Conservation (phyloP, 2,888 invertebrate species). For the Ochropleura leucogaster region DNA sequence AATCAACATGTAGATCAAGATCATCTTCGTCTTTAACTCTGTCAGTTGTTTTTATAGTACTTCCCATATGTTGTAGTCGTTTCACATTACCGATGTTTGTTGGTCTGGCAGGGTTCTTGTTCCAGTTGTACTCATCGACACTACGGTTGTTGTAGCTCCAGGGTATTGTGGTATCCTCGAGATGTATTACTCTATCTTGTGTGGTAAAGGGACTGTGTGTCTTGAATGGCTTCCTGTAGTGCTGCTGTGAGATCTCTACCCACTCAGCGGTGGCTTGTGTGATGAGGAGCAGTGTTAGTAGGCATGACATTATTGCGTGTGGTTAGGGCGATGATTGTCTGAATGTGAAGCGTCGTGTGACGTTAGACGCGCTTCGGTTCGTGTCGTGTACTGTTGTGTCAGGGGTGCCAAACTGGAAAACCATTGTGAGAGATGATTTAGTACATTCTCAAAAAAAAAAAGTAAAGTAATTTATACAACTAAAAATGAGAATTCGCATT, state of each 20-base stretch:
- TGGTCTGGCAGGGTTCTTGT: conserved; percentile 25
- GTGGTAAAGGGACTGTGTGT: conserved; percentile 48
- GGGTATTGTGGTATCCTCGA: conserved; percentile 48
- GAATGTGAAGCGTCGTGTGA: conserved; percentile 75
- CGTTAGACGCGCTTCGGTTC: conserved; percentile 58
- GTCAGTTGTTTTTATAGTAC: conserved; percentile 20
- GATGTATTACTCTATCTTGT: conserved; percentile 32
- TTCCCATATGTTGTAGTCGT: conserved; percentile 20
- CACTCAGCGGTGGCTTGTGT: conserved; percentile 76
- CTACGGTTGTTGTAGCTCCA: conserved; percentile 71
- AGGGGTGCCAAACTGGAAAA: conserved; percentile 70
- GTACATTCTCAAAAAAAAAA: too few species aligned
- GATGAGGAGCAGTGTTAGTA: conserved; percentile 72
- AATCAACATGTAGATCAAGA: conserved; percentile 29
- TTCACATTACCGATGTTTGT: conserved; percentile 39
- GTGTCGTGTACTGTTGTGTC: conserved; percentile 69
- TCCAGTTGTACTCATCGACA: conserved; percentile 68
- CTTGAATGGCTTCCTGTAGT: conserved; percentile 75
- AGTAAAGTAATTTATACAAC: too few species aligned
- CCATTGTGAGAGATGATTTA: too few species aligned
- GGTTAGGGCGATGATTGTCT: conserved; percentile 51
- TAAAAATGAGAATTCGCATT: too few species aligned
- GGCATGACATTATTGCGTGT: conserved; percentile 67
- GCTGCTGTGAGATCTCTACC: conserved; percentile 86
- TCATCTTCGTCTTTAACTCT: conserved; percentile 19